Conservation (phyloP, 2,888 invertebrate species). For the Anagyrus pseudococci region DNA sequence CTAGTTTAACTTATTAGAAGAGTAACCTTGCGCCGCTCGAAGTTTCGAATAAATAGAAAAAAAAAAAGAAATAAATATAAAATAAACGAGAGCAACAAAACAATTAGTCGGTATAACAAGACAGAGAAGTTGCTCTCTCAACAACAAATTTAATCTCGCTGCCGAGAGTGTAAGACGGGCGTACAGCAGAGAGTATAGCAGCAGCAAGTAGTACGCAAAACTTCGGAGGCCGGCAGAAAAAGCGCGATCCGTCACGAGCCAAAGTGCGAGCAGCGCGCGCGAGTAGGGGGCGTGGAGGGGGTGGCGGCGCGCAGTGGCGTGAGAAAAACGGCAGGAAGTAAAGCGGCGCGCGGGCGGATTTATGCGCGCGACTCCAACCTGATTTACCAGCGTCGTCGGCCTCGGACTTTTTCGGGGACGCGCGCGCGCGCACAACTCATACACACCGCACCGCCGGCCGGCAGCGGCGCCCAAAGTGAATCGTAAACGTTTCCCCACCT, state of each 20-base stretch:
- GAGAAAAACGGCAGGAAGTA: background rate
- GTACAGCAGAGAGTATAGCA: background rate
- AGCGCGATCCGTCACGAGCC: no score
- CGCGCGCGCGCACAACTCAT: background rate
- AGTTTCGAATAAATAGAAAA: no score
- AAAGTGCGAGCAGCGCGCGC: no score
- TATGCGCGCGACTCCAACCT: constrained; percentile 38
- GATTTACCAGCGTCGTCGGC: constrained; percentile 44
- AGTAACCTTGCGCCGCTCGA: no score
- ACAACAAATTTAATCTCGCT: no score
- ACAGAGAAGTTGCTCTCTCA: no score
- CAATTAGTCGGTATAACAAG: no score
- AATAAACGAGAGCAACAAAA: no score
- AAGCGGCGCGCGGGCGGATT: constrained; percentile 20
- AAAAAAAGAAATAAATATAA: no score
- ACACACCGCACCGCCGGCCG: constrained; percentile 6
- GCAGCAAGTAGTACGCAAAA: no score
- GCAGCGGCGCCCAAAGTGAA: constrained; percentile 44
- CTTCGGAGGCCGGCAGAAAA: no score
- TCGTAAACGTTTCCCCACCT: constrained; percentile 48
- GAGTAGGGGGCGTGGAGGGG: constrained; percentile 1
- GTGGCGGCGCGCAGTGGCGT: background rate
- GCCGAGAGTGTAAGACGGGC: background rate
- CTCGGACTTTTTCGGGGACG: constrained; percentile 47
- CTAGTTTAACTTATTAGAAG: no score